These are phyloP conservation scores for Hydrolagus affinis DNA, from an alignment of 2,113 vertebrate genomes.

Conservation along the genomic window DNA sequence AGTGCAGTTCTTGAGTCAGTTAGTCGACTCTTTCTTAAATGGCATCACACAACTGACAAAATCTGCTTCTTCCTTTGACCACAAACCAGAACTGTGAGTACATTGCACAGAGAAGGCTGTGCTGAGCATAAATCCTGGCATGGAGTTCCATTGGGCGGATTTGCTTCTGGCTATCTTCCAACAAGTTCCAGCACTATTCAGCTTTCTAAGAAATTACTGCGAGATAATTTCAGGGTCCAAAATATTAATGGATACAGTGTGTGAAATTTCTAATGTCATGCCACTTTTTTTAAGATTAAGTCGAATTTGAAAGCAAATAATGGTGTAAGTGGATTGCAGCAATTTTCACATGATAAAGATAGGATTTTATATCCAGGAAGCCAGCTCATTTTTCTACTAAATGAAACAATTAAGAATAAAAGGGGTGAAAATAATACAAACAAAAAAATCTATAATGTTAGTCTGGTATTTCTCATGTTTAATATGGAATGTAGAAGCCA, in stretches of 20 bases:
- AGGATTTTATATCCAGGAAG: not conserved
- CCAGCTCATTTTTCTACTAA: not conserved
- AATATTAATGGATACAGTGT: not conserved
- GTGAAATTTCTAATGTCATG: not conserved
- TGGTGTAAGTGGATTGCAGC: not conserved
- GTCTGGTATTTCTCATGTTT: too few relatives aligned
- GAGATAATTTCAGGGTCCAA: not conserved
- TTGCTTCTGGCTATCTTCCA: not conserved
- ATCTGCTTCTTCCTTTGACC: slow-evolving; percentile 57
- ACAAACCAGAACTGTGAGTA: slow-evolving; percentile 65
- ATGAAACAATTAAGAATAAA: not conserved
- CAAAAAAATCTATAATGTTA: too few relatives aligned
- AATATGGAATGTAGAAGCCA: too few relatives aligned
- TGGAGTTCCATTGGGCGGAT: slow-evolving; percentile 38
- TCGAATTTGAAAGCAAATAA: not conserved
- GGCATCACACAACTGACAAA: slow-evolving; percentile 59
- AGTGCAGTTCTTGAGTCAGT: slow-evolving; percentile 39
- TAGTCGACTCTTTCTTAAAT: slow-evolving; percentile 47
- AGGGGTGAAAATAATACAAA: not conserved
- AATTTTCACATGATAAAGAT: not conserved
- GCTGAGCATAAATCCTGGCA: slow-evolving; percentile 48
- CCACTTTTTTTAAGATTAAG: not conserved
- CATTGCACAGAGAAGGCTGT: slow-evolving; percentile 52
- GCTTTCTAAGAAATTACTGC: not conserved
- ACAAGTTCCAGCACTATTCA: not conserved